These are phyloP conservation scores for Drosophila paracracens DNA, from an alignment of 2,888 invertebrate species.

Conservation along the genomic window DNA sequence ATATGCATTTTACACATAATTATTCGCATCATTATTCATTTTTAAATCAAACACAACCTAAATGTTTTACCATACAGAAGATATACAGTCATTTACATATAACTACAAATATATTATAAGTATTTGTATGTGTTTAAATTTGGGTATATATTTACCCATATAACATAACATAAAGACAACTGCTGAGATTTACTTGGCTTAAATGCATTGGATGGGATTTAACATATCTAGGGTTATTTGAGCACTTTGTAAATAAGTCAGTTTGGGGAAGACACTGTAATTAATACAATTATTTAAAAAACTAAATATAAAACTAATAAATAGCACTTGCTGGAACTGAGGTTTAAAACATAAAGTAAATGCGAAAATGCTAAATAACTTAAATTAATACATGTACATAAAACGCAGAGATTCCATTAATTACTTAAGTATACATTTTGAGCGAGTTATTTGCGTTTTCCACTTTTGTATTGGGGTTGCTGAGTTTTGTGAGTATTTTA, in stretches of 20 bases:
- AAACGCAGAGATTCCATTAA: slow-evolving; percentile 30
- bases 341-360: slow-evolving; percentile 24
- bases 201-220: slow-evolving; percentile 50
- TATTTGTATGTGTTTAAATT: slow-evolving; percentile 4
- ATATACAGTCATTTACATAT: slow-evolving; percentile 12
- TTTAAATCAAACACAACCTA: slow-evolving; percentile 63
- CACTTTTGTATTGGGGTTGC: slow-evolving; percentile 26
- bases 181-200: slow-evolving; percentile 17
- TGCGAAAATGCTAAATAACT: slow-evolving; percentile 25
- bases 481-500: slow-evolving; percentile 65
- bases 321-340: slow-evolving; percentile 27
- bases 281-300: slow-evolving; percentile 12
- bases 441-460: slow-evolving; percentile 35
- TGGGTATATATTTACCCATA: slow-evolving; percentile 5
- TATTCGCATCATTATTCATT: slow-evolving; percentile 14
- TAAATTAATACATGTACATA: slow-evolving; percentile 37
- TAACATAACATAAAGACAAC: slow-evolving; percentile 14
- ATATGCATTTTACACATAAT: slow-evolving; percentile 19
- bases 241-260: slow-evolving; percentile 24
- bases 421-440: slow-evolving; percentile 40
- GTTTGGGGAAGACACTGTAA: slow-evolving; percentile 55
- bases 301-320: slow-evolving; percentile 17
- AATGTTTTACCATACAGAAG: slow-evolving; percentile 28
- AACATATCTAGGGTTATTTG: slow-evolving; percentile 16
- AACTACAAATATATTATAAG: slow-evolving; percentile 2